Conservation (phyloP, 2,113 vertebrate genomes). For the Jacana jacana region DNA sequence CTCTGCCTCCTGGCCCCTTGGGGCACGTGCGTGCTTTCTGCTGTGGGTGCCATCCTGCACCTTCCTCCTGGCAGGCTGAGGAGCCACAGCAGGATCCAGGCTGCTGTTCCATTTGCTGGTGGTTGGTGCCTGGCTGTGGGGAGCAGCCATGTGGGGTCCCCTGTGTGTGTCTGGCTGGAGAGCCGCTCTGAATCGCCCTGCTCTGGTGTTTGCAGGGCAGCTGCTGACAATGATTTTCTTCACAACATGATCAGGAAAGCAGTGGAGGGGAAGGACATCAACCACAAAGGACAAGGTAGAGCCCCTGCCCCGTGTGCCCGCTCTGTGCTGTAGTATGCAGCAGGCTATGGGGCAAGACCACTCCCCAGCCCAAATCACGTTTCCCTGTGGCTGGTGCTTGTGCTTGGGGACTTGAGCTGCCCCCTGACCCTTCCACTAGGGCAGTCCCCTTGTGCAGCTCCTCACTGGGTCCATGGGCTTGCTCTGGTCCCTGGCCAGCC, state of each 20-base stretch:
- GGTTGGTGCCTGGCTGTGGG: neutral
- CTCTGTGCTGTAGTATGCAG: rapidly evolving
- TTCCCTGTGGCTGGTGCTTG: neutral
- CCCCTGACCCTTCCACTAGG: no score
- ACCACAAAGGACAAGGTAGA: slow-evolving; percentile 71
- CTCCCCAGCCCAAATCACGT: rapidly evolving
- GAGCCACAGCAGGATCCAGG: rapidly evolving
- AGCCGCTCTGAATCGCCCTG: rapidly evolving
- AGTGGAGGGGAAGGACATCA: slow-evolving; percentile 56
- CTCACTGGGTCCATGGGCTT: rapidly evolving
- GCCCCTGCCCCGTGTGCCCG: rapidly evolving
- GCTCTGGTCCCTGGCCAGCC: neutral
- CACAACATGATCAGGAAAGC: slow-evolving; percentile 62
- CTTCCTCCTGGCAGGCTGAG: neutral
- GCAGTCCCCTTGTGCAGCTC: neutral
- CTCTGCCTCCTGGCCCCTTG: neutral
- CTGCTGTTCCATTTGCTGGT: neutral
- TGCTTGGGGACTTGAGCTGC: rapidly evolving
- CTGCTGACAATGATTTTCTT: slow-evolving; percentile 63
- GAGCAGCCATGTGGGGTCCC: neutral
- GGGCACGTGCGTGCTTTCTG: neutral
- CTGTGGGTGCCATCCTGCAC: neutral
- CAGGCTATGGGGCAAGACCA: neutral
- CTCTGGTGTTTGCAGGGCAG: neutral
- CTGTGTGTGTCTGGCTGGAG: rapidly evolving